A percentile compares a stretch with the other conserved stretches of the same genome.
Evolutionary conservation across 2,113 vertebrate genomes (phyloP).

Genomic region (Archocentrus centrarchus): DNA sequence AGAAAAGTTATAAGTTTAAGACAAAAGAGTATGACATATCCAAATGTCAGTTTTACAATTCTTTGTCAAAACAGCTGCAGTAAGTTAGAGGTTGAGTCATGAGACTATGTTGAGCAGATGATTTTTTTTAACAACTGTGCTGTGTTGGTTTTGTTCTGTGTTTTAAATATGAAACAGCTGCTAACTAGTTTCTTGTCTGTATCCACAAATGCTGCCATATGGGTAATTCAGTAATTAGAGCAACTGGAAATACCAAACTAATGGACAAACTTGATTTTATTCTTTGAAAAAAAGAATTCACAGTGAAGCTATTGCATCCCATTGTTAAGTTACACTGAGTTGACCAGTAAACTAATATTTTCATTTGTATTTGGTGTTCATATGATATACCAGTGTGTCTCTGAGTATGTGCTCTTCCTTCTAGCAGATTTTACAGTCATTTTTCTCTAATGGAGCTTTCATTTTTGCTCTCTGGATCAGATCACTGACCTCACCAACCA

Average conservation of each 20-base stretch:
- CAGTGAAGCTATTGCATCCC: not conserved
- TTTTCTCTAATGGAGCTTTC: not conserved
- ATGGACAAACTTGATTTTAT: not conserved
- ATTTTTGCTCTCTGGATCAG: not conserved
- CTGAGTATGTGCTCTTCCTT: not conserved
- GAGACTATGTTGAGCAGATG: not conserved
- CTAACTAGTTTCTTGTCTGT: not conserved
- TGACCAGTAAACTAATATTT: not conserved
- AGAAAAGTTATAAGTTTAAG: not conserved
- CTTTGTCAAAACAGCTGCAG: not conserved
- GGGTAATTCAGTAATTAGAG: conserved; percentile 5
- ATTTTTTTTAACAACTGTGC: not conserved
- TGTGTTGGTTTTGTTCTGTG: not conserved
- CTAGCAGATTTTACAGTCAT: not conserved
- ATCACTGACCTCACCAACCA: not conserved
- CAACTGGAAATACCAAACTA: not conserved
- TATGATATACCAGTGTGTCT: not conserved
- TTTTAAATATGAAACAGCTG: not conserved
- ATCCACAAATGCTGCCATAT: not conserved
- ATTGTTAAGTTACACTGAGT: not conserved
- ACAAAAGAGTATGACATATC: not conserved
- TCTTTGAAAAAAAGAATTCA: too few species aligned
- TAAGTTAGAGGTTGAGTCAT: not conserved
- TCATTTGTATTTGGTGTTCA: not conserved
- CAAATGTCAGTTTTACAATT: not conserved